Base-by-base conservation (phyloP, 2,888 invertebrate species). In the Ornithoptera priamus region DNA sequence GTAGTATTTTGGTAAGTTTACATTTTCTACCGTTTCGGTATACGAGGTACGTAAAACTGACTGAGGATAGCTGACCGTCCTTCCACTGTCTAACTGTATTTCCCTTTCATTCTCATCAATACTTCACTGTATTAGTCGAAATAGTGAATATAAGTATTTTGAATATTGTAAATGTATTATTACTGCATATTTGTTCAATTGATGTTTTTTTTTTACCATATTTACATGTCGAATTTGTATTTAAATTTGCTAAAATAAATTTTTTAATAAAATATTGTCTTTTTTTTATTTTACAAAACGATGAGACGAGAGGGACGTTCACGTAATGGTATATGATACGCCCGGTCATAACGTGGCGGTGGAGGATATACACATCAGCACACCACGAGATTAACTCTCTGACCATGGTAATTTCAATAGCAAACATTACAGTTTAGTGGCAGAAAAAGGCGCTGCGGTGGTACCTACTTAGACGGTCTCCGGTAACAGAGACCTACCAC, bases 241-340 rank as follows among this genome's bases (percentile, higher is more conserved):
- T 90, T 89, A 90, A 90, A 87, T 81, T 80, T 85, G 85, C 79
- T 76, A 78, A 82, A 90, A 89, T 89, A 90, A 90, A 88, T 84
- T 81, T 79, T 81, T 53, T 53, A 82, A 83, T 81, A 82, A 75
- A 64, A 56, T 36, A 1, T 67, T 58, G n/a, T 4, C 24, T 30
- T 39, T 62, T 72, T 68, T 65, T 46, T 46, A 12, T 46, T 46
- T 0, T 30, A 30, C 30, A 5, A 3, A 30, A 30, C 30, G 30
- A 30, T 5, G 30, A 30, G 30, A 30, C 3, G 30, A 30, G 30
- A 30, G 30, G 3, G 30, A 30, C 30, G 3, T 30, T 30, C 30
- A 30, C 30, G 3, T 30, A 30, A 30, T 30, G 30, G 30, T 30
- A 30, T 3, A 3, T 30, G 30, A 2, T 30, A 30, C 30, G 30